These are phyloP conservation scores for Cuculus canorus DNA, from an alignment of 2,797 vertebrate species.

Conservation along the genomic window DNA sequence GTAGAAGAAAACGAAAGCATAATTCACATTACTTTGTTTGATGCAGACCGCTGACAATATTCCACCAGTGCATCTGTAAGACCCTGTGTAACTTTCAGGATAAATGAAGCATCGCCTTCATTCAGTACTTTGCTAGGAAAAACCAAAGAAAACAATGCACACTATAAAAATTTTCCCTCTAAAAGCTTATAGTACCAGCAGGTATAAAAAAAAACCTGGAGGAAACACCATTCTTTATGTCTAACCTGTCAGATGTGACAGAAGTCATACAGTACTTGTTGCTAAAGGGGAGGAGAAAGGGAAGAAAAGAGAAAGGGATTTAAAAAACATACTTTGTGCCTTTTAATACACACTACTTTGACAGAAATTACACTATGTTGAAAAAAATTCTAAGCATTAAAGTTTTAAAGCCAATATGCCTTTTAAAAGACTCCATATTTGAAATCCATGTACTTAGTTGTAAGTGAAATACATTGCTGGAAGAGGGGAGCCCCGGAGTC, in stretches of 20 bases:
- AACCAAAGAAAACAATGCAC: neutral
- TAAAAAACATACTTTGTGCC: neutral
- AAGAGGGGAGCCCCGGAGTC: too few relatives aligned
- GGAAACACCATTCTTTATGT: neutral
- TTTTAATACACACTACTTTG: neutral
- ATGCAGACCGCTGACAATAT: slow-evolving; percentile 82
- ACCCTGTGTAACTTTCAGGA: slow-evolving; percentile 87
- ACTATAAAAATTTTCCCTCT: neutral
- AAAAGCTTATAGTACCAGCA: neutral
- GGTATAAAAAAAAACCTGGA: neutral
- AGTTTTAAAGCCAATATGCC: neutral
- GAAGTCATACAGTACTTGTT: slow-evolving; percentile 65
- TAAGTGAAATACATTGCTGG: too few relatives aligned
- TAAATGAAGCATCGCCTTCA: slow-evolving; percentile 86
- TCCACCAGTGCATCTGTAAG: slow-evolving; percentile 87
- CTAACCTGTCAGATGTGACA: neutral
- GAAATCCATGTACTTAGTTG: neutral
- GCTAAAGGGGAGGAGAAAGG: neutral
- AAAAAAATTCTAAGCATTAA: neutral
- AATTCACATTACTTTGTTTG: slow-evolving; percentile 34
- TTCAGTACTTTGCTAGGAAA: slow-evolving; percentile 81
- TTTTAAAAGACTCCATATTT: neutral
- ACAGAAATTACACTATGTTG: neutral
- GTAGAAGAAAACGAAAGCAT: neutral
- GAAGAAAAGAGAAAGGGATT: neutral